Conservation (phyloP, 2,797 vertebrate species). For the Clarias pachynema region DNA sequence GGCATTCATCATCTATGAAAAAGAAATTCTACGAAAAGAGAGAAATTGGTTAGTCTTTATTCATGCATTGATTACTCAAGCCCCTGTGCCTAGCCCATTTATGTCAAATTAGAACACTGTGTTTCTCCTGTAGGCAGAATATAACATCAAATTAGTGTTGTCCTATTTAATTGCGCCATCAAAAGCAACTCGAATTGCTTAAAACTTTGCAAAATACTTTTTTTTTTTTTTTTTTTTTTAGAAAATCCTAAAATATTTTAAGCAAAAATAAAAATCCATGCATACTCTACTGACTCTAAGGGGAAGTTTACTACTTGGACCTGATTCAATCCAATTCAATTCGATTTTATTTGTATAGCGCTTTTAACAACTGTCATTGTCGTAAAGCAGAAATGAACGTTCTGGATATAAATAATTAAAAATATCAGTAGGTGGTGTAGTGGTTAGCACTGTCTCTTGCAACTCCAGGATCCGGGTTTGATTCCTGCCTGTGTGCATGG, state of each 20-base stretch:
- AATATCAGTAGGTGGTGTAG: too few species aligned
- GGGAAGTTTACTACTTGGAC: neutral
- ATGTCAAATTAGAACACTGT: neutral
- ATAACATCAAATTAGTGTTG: neutral
- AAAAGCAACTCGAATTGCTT: neutral
- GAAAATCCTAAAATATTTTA: neutral
- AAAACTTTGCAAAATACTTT: neutral
- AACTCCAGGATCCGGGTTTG: too few species aligned
- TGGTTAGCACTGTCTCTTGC: too few species aligned
- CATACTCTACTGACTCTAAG: neutral
- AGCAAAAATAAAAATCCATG: neutral
- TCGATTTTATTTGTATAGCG: too few species aligned
- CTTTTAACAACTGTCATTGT: too few species aligned
- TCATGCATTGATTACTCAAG: neutral
- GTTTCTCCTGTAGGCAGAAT: neutral
- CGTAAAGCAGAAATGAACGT: too few species aligned
- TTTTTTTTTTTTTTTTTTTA: neutral
- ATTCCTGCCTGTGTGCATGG: too few species aligned
- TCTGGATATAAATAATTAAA: too few species aligned
- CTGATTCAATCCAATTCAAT: neutral
- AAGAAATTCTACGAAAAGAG: neutral
- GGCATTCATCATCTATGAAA: neutral
- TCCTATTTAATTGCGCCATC: neutral
- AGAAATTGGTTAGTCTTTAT: neutral
- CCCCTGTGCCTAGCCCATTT: neutral